These are phyloP conservation scores for Speoplatyrhinus poulsoni DNA, from an alignment of 2,113 vertebrate species.

Conservation along the genomic window DNA sequence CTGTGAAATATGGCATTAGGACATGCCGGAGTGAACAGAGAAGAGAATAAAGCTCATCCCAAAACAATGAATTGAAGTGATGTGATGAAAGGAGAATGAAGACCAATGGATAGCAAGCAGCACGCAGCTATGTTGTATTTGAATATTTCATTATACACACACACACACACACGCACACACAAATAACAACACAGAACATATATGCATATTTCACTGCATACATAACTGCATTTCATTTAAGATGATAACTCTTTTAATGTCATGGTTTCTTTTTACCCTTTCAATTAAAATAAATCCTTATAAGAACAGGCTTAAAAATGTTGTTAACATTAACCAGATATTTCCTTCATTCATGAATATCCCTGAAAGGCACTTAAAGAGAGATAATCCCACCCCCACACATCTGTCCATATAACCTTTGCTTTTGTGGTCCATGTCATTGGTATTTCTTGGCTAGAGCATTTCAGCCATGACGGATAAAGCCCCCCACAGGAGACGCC, in stretches of 20 bases:
- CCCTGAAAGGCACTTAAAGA: too few species aligned
- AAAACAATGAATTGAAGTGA: conserved; percentile 16
- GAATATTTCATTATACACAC: background rate
- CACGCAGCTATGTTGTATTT: background rate
- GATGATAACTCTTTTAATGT: too few species aligned
- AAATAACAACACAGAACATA: background rate
- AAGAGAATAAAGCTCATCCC: conserved; percentile 4
- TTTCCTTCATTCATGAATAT: too few species aligned
- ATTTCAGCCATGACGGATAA: conserved; percentile 63
- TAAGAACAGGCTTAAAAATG: too few species aligned
- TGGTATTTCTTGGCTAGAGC: conserved; percentile 44
- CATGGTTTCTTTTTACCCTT: too few species aligned
- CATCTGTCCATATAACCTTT: conserved; percentile 6
- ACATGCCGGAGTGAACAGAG: conserved; percentile 12
- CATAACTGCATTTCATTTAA: too few species aligned
- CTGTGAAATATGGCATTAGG: conserved; percentile 23
- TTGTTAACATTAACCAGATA: too few species aligned
- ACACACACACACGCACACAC: background rate
- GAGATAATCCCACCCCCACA: background rate
- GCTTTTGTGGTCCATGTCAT: conserved; percentile 52
- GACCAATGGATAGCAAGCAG: background rate
- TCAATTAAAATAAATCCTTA: too few species aligned
- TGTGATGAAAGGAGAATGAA: background rate
- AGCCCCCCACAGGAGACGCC: conserved; percentile 54
- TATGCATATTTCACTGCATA: too few species aligned